phyloP scores from a whole-genome alignment of 2,888 invertebrate species.

The Standfussiana lucernea region DNA sequence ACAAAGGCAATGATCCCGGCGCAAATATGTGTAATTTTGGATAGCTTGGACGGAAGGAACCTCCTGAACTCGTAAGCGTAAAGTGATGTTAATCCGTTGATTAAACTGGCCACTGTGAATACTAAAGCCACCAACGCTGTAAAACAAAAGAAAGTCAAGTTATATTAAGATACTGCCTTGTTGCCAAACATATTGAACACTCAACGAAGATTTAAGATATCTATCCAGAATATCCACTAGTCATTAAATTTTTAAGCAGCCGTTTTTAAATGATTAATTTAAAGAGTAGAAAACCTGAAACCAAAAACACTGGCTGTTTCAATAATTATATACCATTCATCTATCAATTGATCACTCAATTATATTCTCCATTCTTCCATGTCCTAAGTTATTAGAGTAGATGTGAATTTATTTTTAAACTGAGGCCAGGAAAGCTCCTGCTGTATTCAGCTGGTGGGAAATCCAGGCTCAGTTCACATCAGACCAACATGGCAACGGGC shows the following conservation, averaged over 20 bases:
- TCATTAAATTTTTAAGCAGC: neutral
- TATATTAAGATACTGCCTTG: neutral
- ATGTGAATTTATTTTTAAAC: neutral
- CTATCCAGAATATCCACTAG: neutral
- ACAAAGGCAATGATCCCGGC: slow-evolving; percentile 77
- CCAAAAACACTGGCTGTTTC: neutral
- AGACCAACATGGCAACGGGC: neutral
- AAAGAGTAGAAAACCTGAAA: neutral
- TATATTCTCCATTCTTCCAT: neutral
- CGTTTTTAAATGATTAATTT: neutral
- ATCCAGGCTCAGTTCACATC: neutral
- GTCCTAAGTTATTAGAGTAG: neutral
- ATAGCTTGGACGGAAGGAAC: slow-evolving; percentile 73
- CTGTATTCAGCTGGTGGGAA: neutral
- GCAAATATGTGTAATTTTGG: slow-evolving; percentile 79
- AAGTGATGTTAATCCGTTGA: slow-evolving; percentile 79
- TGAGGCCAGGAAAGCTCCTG: neutral
- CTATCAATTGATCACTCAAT: neutral
- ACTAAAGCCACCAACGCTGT: slow-evolving; percentile 80
- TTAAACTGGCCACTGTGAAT: slow-evolving; percentile 78
- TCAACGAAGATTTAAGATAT: neutral
- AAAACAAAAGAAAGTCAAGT: slow-evolving; percentile 47
- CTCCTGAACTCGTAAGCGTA: slow-evolving; percentile 77
- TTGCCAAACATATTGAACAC: neutral
- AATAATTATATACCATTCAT: neutral